phyloP scores from a whole-genome alignment of 1,140 invertebrate genomes.

The Caenorhabditis briggsae region DNA sequence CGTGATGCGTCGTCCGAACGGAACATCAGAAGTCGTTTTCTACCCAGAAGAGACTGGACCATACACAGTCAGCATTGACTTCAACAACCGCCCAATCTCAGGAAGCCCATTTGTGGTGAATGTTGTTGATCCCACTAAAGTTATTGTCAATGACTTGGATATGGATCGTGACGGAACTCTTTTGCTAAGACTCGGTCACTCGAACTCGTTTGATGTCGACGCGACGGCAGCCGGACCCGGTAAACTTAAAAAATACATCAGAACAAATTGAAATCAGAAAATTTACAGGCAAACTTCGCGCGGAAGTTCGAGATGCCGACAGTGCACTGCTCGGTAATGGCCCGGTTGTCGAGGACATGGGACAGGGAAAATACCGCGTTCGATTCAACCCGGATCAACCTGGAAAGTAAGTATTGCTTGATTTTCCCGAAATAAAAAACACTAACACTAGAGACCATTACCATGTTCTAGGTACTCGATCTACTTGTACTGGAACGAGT shows the following conservation, averaged over 20 bases:
- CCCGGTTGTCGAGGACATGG: slow-evolving; percentile 66
- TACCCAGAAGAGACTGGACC: slow-evolving; percentile 84
- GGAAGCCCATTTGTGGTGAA: slow-evolving; percentile 85
- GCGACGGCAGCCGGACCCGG: slow-evolving; percentile 83
- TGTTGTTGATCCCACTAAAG: slow-evolving; percentile 83
- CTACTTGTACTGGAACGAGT: slow-evolving; percentile 81
- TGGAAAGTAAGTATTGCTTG: slow-evolving; percentile 73
- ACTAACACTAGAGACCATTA: too few relatives aligned
- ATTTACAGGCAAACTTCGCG: slow-evolving; percentile 81
- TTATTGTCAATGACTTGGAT: slow-evolving; percentile 84
- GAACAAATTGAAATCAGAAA: not conserved
- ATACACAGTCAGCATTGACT: slow-evolving; percentile 84
- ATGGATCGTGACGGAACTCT: slow-evolving; percentile 78
- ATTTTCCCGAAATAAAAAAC: not conserved
- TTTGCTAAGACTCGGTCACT: slow-evolving; percentile 79
- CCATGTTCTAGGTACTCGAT: slow-evolving; percentile 79
- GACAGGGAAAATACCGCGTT: slow-evolving; percentile 78
- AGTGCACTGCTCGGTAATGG: slow-evolving; percentile 80
- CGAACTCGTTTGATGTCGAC: slow-evolving; percentile 82
- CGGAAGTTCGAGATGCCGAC: slow-evolving; percentile 83
- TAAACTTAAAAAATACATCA: slow-evolving; percentile 52
- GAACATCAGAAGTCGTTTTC: slow-evolving; percentile 76
- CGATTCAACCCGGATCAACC: slow-evolving; percentile 79
- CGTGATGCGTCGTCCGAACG: slow-evolving; percentile 70
- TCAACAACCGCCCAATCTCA: slow-evolving; percentile 83